Evolutionary conservation across 1,140 invertebrate species (phyloP).

Genomic region (Leptopilina clavipes): DNA sequence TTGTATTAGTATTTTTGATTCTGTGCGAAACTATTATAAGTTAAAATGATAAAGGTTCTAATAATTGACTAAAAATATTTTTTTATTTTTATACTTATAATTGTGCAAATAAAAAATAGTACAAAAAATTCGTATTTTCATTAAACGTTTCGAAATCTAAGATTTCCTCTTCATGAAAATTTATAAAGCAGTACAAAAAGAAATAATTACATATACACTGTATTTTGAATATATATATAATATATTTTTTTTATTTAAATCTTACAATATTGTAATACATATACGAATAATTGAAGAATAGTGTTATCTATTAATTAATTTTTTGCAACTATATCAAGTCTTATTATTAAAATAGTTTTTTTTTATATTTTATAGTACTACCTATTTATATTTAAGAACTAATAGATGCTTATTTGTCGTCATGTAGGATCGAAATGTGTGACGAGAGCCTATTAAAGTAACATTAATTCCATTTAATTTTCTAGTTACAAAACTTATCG

Average conservation of each 20-base stretch:
- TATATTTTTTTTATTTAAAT: slow-evolving; percentile 51
- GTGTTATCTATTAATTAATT: slow-evolving; percentile 44
- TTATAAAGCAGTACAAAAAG: too few species aligned
- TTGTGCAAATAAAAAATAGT: not conserved
- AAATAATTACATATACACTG: too few species aligned
- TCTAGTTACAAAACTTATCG: too few species aligned
- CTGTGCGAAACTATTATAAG: not conserved
- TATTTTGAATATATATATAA: too few species aligned
- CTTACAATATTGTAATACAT: slow-evolving; percentile 51
- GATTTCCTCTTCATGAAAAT: too few species aligned
- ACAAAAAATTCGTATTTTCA: not conserved
- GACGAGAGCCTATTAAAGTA: too few species aligned
- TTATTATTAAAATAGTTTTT: slow-evolving; percentile 60
- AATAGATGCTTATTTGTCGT: not conserved
- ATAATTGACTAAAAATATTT: not conserved
- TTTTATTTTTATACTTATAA: slow-evolving; percentile 2
- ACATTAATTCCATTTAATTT: too few species aligned
- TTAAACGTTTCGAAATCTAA: too few species aligned
- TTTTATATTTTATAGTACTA: slow-evolving; percentile 47
- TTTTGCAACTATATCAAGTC: slow-evolving; percentile 48
- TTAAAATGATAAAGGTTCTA: not conserved
- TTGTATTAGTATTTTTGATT: too few species aligned
- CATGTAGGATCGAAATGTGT: too few species aligned
- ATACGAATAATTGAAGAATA: slow-evolving; percentile 45
- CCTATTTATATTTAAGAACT: slow-evolving; percentile 24